These are phyloP conservation scores for Exephanes ischioxanthus DNA, from an alignment of 2,888 invertebrate genomes.

Conservation along the genomic window DNA sequence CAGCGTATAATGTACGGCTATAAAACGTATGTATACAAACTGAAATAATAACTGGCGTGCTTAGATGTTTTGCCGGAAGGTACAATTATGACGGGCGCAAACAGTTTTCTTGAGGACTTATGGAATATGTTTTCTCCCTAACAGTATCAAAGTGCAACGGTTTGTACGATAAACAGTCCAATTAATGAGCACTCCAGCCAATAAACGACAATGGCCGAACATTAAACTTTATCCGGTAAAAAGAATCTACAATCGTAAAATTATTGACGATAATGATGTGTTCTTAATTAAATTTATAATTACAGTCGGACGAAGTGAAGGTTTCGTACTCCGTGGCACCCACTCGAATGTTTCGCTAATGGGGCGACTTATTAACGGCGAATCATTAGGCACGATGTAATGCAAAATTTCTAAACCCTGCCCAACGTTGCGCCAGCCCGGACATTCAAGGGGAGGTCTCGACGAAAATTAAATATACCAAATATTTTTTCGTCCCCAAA, in stretches of 20 bases:
- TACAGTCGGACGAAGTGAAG: neutral
- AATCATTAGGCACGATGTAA: slow-evolving; percentile 37
- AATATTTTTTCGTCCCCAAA: neutral
- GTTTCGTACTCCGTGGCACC: neutral
- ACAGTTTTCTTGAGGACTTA: neutral
- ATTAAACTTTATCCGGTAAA: too few relatives aligned
- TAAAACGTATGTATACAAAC: neutral
- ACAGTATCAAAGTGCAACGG: neutral
- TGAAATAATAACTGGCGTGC: slow-evolving; percentile 33
- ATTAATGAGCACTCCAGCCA: too few relatives aligned
- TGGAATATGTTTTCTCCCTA: neutral
- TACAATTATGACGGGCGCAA: slow-evolving; percentile 16
- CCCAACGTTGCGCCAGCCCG: neutral
- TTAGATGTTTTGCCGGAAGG: slow-evolving; percentile 15
- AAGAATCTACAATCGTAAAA: too few relatives aligned
- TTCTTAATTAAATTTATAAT: neutral
- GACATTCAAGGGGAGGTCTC: neutral
- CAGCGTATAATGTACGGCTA: slow-evolving; percentile 5
- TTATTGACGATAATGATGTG: neutral
- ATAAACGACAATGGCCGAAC: too few relatives aligned
- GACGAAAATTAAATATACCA: too few relatives aligned
- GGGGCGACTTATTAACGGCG: slow-evolving; percentile 22
- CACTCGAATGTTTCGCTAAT: slow-evolving; percentile 49
- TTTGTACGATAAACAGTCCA: neutral
- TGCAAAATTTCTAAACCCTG: slow-evolving; percentile 34